Evolutionary conservation across 2,888 invertebrate species (phyloP).

Genomic region (Tachina lurida): DNA sequence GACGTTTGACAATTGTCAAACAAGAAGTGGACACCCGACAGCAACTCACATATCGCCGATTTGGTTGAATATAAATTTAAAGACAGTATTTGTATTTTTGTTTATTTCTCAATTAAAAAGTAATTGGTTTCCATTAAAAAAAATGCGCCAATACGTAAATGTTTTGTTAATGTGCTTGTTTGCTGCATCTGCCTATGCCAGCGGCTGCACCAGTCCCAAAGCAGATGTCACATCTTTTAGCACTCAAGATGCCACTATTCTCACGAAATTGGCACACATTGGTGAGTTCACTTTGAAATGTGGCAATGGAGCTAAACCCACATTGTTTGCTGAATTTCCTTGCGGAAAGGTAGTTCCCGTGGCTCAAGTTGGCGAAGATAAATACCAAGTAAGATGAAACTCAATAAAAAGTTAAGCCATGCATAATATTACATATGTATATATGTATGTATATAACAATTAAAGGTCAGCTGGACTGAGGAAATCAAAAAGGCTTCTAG

Average conservation of each 20-base stretch:
- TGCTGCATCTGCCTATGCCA: slow-evolving; percentile 74
- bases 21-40: slow-evolving; percentile 50
- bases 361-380: slow-evolving; percentile 89
- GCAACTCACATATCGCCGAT: slow-evolving; percentile 19
- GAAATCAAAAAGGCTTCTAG: slow-evolving; percentile 92
- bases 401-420: not conserved
- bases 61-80: slow-evolving; percentile 11
- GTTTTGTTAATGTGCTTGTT: slow-evolving; percentile 74
- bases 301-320: slow-evolving; percentile 87
- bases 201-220: slow-evolving; percentile 86
- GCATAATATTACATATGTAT: not conserved
- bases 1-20: slow-evolving; percentile 69
- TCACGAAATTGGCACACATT: slow-evolving; percentile 95
- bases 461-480: slow-evolving; percentile 96
- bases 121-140: slow-evolving; percentile 74
- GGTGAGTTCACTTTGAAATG: slow-evolving; percentile 95
- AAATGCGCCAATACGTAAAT: slow-evolving; percentile 75
- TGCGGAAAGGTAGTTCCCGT: slow-evolving; percentile 92
- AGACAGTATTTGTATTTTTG: slow-evolving; percentile 22
- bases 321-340: slow-evolving; percentile 94
- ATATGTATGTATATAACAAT: slow-evolving; percentile 27
- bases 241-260: slow-evolving; percentile 95
- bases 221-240: slow-evolving; percentile 92
- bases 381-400: slow-evolving; percentile 89
- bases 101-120: slow-evolving; percentile 25